Base-by-base conservation (phyloP, 1,140 invertebrate species). In the Caenorhabditis briggsae region DNA sequence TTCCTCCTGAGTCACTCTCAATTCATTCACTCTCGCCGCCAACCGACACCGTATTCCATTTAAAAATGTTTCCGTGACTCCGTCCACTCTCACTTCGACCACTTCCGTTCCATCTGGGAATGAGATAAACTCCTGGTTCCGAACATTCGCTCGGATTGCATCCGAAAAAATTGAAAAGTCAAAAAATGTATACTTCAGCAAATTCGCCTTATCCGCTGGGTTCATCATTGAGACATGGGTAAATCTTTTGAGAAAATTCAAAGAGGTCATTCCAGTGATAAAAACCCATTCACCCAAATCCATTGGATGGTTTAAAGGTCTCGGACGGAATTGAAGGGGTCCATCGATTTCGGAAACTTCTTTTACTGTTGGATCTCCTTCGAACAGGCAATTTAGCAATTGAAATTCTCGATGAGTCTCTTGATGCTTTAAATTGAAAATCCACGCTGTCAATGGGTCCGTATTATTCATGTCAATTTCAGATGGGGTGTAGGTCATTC, bases 1-100 rank as follows among this genome's bases (percentile, higher is more conserved):
- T n/a, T 78, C 70, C 70, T 78, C 70, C 18, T 48, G 50, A 0
- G 70, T 78, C 70, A 78, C 70, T 23, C 23, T 78, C 46, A 78
- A 50, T n/a, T 78, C 70, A 20, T 48, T 53, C 5, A 78, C 12
- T 14, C 70, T 78, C n/a, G n/a, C 70, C 46, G 46, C 70, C 46
- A 78, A 23, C 23, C 46, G 43, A 23, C 70, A 78, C n/a, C 46
- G n/a, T 5, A 78, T 43, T 12, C 70, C n/a, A 23, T 78, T 50
- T 5, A 78, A 14, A 78, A 78, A 78, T n/a, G 50, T 23, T 3
- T 48, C 7, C 3, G 43, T 11, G 18, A 78, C 20, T 7, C 70
- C 70, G 5, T 12, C 41, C 18, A 46, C 41, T 18, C 11, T 20
- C 9, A n/a, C 14, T 50, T n/a, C 14, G n/a, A 50, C 14, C 5